phyloP scores from a whole-genome alignment of 2,797 vertebrate genomes.

The Pygocentrus nattereri region DNA sequence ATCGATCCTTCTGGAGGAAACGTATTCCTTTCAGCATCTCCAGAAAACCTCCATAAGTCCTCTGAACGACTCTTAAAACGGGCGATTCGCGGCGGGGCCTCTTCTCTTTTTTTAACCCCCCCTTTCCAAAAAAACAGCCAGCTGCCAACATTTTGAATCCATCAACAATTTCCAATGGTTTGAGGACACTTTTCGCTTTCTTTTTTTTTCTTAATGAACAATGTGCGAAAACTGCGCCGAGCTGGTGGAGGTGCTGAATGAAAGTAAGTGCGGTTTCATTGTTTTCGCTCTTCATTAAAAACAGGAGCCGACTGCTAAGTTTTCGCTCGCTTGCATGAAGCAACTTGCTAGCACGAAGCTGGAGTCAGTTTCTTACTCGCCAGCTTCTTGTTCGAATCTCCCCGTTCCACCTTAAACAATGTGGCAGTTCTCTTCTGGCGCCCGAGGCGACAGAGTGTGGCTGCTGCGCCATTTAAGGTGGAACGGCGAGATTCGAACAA shows the following conservation, averaged over 20 bases:
- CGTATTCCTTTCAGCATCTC: slow-evolving; percentile 50
- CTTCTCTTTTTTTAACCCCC: slow-evolving; percentile 62
- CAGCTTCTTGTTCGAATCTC: too few species aligned
- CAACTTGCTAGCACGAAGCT: too few species aligned
- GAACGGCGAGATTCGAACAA: too few species aligned
- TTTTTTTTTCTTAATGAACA: slow-evolving; percentile 84
- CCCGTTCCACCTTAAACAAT: too few species aligned
- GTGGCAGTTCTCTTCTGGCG: too few species aligned
- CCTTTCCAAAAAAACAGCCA: slow-evolving; percentile 70
- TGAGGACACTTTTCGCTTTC: slow-evolving; percentile 76
- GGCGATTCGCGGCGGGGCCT: slow-evolving; percentile 69
- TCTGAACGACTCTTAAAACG: slow-evolving; percentile 71
- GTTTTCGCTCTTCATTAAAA: slow-evolving; percentile 25
- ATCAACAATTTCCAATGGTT: slow-evolving; percentile 85
- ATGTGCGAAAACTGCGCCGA: slow-evolving; percentile 99
- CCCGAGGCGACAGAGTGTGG: too few species aligned
- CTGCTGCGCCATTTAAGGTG: too few species aligned
- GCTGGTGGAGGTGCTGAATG: slow-evolving; percentile 98
- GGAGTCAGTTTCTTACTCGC: too few species aligned
- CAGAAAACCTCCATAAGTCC: slow-evolving; percentile 42
- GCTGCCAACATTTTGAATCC: slow-evolving; percentile 64
- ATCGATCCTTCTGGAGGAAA: slow-evolving; percentile 65
- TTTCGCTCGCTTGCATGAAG: background rate
- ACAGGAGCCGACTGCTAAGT: background rate
- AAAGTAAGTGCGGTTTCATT: slow-evolving; percentile 87